Base-by-base conservation (phyloP, 2,888 invertebrate genomes). In the Aspidiotus destructor region DNA sequence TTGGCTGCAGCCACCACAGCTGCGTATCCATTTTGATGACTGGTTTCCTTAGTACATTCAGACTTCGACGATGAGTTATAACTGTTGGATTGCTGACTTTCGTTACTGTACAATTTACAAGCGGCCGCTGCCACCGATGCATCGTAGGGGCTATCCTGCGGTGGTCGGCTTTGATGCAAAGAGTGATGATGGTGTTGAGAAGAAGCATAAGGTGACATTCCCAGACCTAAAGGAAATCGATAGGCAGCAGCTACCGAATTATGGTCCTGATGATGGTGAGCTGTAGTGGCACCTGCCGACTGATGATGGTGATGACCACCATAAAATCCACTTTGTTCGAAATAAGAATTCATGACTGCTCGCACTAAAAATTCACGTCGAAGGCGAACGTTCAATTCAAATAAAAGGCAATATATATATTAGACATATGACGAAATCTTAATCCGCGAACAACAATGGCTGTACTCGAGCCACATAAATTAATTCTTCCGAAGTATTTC, bases 291-390 rank as follows among this genome's bases (percentile, higher is more conserved):
- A 62, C 81, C 80, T 73, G 82, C 75, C 75, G 85, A 80, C 79
- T 84, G 83, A 81, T 92, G 87, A 81, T 91, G 87, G 77, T 92
- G 92, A 80, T 92, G 91, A 76, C 87, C 84, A 77, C 92, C 92
- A 82, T 94, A 93, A 83, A 94, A 94, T 80, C 92, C 92, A 80
- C 89, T 88, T 83, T 93, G 93, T 83, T 93, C 93, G 80, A 93
- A 94, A 80, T 93, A 94, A 78, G 92, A 92, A 88, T 92, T 93
- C 93, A 93, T 93, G 79, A 16, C 28, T 28, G 28, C 28, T 28
- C 28, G 28, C 28, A 28, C 28, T 5, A 16, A 79, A 44, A 16
- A 40, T 16, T 57, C 40, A 57, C 57, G 60, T 41, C 40, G 41
- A 60, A 28, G 28, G 28, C 28, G 28, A 28, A 28, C 28, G 28